Evolutionary conservation across 2,888 invertebrate species (phyloP).

Genomic region (Nysson spinosus): DNA sequence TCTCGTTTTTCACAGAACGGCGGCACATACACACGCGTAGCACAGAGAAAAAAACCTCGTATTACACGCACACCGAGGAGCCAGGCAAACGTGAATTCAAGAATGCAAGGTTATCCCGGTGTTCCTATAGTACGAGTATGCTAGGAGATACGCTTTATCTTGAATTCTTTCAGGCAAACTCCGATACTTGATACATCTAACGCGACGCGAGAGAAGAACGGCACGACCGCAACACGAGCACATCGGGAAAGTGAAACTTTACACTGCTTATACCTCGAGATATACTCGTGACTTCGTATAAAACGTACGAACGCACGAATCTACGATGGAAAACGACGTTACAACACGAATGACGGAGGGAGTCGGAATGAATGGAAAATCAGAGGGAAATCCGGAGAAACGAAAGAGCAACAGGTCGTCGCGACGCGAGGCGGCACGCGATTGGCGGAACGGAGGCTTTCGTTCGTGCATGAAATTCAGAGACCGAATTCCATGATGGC

Average conservation of each 20-base stretch:
- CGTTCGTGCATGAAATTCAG: conserved; percentile 46
- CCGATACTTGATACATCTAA: background rate
- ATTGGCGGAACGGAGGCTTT: conserved; percentile 50
- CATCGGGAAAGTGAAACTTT: conserved; percentile 15
- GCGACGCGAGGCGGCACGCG: conserved; percentile 27
- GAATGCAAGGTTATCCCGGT: conserved; percentile 28
- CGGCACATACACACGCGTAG: too few species aligned
- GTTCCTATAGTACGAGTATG: background rate
- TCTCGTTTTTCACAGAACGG: background rate
- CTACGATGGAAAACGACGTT: too few species aligned
- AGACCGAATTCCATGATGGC: conserved; percentile 57
- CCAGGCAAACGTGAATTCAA: conserved; percentile 11
- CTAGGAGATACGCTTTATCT: conserved; percentile 16
- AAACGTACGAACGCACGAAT: too few species aligned
- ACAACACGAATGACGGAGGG: background rate
- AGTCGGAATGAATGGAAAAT: background rate
- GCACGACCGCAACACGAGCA: background rate
- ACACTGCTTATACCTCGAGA: too few species aligned
- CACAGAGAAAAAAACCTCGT: too few species aligned
- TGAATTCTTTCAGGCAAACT: background rate
- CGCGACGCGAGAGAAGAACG: too few species aligned
- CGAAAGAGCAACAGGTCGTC: conserved; percentile 45
- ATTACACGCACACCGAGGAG: too few species aligned
- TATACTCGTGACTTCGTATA: background rate
- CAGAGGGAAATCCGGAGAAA: background rate